Base-by-base conservation (phyloP, 2,113 vertebrate species). In the Indri indri region DNA sequence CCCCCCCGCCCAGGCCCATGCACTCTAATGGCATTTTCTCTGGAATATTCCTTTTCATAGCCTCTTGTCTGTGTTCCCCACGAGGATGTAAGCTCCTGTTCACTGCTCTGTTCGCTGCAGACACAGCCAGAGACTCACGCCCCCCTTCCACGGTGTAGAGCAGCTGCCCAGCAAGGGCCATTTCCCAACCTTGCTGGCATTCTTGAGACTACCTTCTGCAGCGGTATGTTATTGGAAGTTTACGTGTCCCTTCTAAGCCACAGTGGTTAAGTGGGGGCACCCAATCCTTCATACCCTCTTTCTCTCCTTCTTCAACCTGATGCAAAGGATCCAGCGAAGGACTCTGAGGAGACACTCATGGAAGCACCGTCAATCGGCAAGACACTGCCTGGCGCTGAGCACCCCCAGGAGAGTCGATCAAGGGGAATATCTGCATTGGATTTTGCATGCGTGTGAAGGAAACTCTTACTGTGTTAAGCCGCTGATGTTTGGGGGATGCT, bases 401-500 rank as follows among this genome's bases (percentile, higher is more conserved):
- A 77, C 25, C 54, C 27, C 27, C n/a, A 7, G 34, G 74, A 54
- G n/a, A 86, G 34, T 42, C 23, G 34, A 63, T 45, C 23, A 14
- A 71, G 50, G 14, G 25, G 25, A 57, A 30, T 42, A 32, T 79
- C 50, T 12, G 13, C 14, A 2, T 16, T 30, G 40, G 87, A 63
- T 17, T 54, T 82, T 10, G 20, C 9, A 1, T 12, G n/a, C 34
- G 22, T 20, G 27, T 61, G n/a, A 61, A 30, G 23, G 47, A 17
- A 77, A 68, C 54, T 12, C 54, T 40, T 25, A 32, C 5, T 61
- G 30, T 52, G 52, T 87, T 34, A 79, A 77, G 45, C n/a, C 22
- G 13, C 47, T 63, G 45, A 40, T 23, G 52, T n/a, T 70, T 90
- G 32, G 50, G 90, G 66, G 37, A 65, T 73, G 79, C 45, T 95